Evolutionary conservation across 2,797 vertebrate species (phyloP), one percentile per base, ranked within the genome.

Genomic region (Buceros bicornis): DNA sequence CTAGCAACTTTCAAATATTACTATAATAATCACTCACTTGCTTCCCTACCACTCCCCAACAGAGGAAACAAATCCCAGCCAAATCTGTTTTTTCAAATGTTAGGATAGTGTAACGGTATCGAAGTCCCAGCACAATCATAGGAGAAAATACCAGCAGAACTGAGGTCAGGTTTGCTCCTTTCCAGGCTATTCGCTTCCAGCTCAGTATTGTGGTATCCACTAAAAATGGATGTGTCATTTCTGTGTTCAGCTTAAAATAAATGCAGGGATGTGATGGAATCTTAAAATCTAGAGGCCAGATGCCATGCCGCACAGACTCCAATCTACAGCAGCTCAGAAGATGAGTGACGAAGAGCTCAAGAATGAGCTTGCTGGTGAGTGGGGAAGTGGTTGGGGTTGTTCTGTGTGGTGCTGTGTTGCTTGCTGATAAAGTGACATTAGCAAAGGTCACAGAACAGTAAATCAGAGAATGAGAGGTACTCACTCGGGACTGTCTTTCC

Each of bases 131-230:
- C 85, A 82, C 61, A 80, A 87, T 85, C 57, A 54, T 6, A 50
- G 73, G n/a, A 74, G 57, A 79, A 87, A 91, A 87, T 21, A 82
- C 5, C 86, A 56, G 62, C 58, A 69, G 37, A 42, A 22, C 67
- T 10, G n/a, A 74, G 82, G 92, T 93, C 82, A 91, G 77, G 28
- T 67, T 80, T 89, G 29, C n/a, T 82, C 81, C 51, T 66, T 94
- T 56, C 40, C 67, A 80, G 42, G 17, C 91, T 73, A 8, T 15
- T 92, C 56, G 5, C 37, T 87, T 93, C 56, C 80, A 88, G 45
- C 54, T 53, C 40, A 70, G 4, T 25, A 25, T 28, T 6, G 11
- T 3, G 28, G 50, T 60, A 62, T 8, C 61, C 26, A 43, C 35
- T 70, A 48, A 60, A 76, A 87, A 17, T 8, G 35, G 33, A 78